Evolutionary conservation across 2,113 vertebrate species (phyloP), one percentile per base, ranked within the genome.

Genomic region (Tetrao urogallus): DNA sequence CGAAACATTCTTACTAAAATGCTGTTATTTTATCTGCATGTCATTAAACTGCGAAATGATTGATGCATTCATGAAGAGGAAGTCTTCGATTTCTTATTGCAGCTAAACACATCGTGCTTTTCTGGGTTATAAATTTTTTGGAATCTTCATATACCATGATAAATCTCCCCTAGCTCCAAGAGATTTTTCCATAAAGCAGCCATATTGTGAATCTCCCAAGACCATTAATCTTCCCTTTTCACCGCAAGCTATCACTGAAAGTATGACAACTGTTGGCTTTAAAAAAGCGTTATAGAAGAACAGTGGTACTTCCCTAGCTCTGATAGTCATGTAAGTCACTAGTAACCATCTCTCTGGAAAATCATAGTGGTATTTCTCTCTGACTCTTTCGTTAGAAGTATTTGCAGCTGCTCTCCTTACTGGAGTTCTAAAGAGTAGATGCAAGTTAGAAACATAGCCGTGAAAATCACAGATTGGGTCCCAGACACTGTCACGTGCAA

Each of bases 21-120:
- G 0, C 58, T 43, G 27, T 17, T 83, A 70, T 43, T 87, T 92
- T 50, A 72, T 73, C 63, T 58, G 50, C n/a, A 71, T 30, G 30
- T 38, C 36, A 75, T n/a, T 61, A 42, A 79, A 81, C 24, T 82
- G 13, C 34, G 43, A 85, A 79, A 54, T 85, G 86, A 80, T 32
- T 50, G 28, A 74, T 27, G 42, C 20, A 24, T 10, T 82, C 28
- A 25, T 21, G 57, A 72, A 30, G 30, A 88, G 15, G 22, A 88
- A 85, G 15, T 42, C 22, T 65, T 70, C 54, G 9, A 28, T 67
- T 70, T 72, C 73, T 70, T 74, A 60, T 69, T 40, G 11, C 25
- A 24, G 43, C 47, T 47, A 72, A 90, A 73, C 12, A 40, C 40
- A 54, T 6, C 16, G 30, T 11, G 4, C 43, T 77, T 66, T 66